phyloP scores from a whole-genome alignment of 2,888 invertebrate genomes.

The Amphimallon solstitiale region DNA sequence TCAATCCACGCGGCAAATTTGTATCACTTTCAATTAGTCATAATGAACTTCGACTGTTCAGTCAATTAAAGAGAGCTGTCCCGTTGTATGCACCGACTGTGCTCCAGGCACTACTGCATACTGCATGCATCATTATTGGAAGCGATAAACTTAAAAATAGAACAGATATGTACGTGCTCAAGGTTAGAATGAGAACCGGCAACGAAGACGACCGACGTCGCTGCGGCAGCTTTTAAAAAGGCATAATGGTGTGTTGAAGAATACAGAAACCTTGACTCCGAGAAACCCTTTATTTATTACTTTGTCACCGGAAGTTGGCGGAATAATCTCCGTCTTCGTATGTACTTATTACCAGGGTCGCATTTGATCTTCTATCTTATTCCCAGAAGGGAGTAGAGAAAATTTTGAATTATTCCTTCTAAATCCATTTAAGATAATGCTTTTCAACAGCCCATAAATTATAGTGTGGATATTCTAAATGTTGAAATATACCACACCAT shows the following conservation, averaged over 20 bases:
- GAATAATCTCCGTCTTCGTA: constrained; percentile 29
- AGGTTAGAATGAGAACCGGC: constrained; percentile 8
- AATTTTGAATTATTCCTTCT: too few relatives aligned
- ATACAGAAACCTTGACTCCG: constrained; percentile 30
- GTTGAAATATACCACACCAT: too few relatives aligned
- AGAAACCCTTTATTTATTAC: constrained; percentile 38
- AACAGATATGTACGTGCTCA: constrained; percentile 26
- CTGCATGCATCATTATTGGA: constrained; percentile 13
- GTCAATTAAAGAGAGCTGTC: constrained; percentile 26
- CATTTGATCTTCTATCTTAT: constrained; percentile 9
- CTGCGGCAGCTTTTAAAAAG: constrained; percentile 4
- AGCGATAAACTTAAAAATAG: constrained; percentile 22
- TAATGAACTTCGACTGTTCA: constrained; percentile 27
- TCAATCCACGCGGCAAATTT: constrained; percentile 28
- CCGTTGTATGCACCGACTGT: background rate
- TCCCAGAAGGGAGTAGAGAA: too few relatives aligned
- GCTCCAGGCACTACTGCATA: background rate
- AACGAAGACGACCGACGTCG: background rate
- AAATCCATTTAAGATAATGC: too few relatives aligned
- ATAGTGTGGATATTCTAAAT: too few relatives aligned
- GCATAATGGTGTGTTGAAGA: background rate
- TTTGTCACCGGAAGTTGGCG: constrained; percentile 37
- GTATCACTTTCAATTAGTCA: constrained; percentile 31
- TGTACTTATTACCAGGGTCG: constrained; percentile 17
- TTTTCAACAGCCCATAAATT: too few relatives aligned